Evolutionary conservation across 2,113 vertebrate genomes (phyloP).

Genomic region (Dinomys branickii): DNA sequence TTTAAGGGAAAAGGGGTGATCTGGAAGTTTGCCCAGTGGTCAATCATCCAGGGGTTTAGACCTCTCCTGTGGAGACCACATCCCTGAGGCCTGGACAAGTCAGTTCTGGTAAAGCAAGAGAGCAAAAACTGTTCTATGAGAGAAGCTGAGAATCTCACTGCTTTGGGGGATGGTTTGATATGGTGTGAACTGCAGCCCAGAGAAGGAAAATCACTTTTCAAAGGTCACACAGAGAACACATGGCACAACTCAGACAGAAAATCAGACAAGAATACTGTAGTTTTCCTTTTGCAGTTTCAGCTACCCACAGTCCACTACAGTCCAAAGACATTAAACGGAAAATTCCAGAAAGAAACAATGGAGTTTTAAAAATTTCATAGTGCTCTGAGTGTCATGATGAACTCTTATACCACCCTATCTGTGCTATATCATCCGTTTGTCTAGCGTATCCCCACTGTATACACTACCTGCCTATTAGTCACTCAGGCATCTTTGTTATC

Average conservation of each 20-base stretch:
- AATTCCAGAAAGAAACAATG: background rate
- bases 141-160: background rate
- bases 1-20: background rate
- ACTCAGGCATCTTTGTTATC: background rate
- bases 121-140: background rate
- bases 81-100: background rate
- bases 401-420: background rate
- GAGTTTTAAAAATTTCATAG: background rate
- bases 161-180: background rate
- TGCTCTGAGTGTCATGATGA: background rate
- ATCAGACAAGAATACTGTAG: background rate
- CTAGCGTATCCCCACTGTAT: background rate
- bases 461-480: background rate
- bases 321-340: background rate
- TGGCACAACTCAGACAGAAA: background rate
- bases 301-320: background rate
- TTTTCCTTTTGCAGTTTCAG: background rate
- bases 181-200: background rate
- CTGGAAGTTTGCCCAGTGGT: background rate
- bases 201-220: constrained; percentile 20
- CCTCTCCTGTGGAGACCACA: background rate
- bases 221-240: constrained; percentile 34
- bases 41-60: background rate
- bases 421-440: background rate
- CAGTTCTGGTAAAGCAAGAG: background rate